Conservation (phyloP, 2,797 vertebrate species). For the Acanthurus leucopareius region DNA sequence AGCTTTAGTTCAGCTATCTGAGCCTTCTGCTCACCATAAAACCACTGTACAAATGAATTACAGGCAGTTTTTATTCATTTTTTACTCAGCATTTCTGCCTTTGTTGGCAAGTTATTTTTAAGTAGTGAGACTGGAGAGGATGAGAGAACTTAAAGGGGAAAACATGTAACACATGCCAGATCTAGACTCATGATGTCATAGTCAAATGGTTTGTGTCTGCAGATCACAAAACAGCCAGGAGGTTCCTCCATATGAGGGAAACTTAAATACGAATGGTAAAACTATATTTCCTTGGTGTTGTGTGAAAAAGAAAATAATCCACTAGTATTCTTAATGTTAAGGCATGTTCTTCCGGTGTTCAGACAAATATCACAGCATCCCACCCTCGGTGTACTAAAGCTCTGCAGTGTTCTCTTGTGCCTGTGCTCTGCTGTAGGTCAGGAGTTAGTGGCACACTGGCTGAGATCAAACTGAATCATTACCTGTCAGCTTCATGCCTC, state of each 20-base stretch:
- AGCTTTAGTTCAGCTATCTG: slow-evolving; percentile 17
- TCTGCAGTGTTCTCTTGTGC: slow-evolving; percentile 4
- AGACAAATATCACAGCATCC: slow-evolving; percentile 19
- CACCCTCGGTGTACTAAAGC: slow-evolving; percentile 1
- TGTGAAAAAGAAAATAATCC: slow-evolving; percentile 6
- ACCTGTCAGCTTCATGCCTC: slow-evolving; percentile 43
- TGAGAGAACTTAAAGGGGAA: neutral
- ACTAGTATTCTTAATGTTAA: slow-evolving; percentile 18
- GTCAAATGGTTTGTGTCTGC: neutral
- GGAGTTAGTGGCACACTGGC: slow-evolving; percentile 14
- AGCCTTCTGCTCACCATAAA: neutral
- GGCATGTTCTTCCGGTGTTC: neutral
- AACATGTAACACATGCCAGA: neutral
- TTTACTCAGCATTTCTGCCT: neutral
- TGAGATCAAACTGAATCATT: slow-evolving; percentile 44
- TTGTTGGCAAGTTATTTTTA: slow-evolving; percentile 5
- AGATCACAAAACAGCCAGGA: neutral
- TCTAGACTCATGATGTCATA: neutral
- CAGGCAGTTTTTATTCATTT: slow-evolving; percentile 2
- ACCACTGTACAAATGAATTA: slow-evolving; percentile 33
- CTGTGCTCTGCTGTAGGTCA: slow-evolving; percentile 12
- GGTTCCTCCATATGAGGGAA: slow-evolving; percentile 29
- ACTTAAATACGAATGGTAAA: slow-evolving; percentile 9
- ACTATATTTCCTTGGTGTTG: slow-evolving; percentile 1
- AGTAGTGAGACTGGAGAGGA: slow-evolving; percentile 4